Conservation (phyloP, 2,888 invertebrate species). For the Linnaemya vulpina region DNA sequence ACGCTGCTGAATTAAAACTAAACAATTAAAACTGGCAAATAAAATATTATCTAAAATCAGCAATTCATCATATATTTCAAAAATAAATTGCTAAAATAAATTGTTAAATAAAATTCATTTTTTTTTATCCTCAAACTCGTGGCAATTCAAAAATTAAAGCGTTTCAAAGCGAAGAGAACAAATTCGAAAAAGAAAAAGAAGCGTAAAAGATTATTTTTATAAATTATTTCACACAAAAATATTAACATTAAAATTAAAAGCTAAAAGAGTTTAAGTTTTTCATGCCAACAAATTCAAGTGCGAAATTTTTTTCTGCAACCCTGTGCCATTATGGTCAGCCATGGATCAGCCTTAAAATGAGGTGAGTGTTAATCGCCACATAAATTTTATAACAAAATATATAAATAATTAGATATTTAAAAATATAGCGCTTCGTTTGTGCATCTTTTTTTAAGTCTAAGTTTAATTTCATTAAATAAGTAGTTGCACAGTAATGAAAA, state of each 20-base stretch:
- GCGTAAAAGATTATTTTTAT: slow-evolving; percentile 12
- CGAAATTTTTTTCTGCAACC: background rate
- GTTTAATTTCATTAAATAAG: too few species aligned
- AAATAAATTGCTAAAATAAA: slow-evolving; percentile 38
- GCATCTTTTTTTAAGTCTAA: background rate
- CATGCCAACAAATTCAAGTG: background rate
- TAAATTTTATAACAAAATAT: background rate
- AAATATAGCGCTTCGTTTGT: slow-evolving; percentile 24
- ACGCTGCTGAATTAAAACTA: background rate
- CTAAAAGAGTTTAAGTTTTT: slow-evolving; percentile 9
- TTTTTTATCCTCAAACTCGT: background rate
- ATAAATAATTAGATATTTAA: background rate
- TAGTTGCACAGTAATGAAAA: too few species aligned
- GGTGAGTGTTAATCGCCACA: slow-evolving; percentile 52
- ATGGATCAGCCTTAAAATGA: slow-evolving; percentile 61
- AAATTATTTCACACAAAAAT: background rate
- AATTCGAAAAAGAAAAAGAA: slow-evolving; percentile 58
- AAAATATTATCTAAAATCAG: slow-evolving; percentile 22
- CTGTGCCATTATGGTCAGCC: slow-evolving; percentile 34
- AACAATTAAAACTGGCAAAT: slow-evolving; percentile 12
- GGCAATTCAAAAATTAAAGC: slow-evolving; percentile 42
- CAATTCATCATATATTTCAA: slow-evolving; percentile 48
- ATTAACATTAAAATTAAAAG: too few species aligned
- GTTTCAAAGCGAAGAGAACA: slow-evolving; percentile 11
- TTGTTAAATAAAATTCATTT: background rate